Evolutionary conservation across 2,113 vertebrate species (phyloP).

Genomic region (Megaleporinus macrocephalus): DNA sequence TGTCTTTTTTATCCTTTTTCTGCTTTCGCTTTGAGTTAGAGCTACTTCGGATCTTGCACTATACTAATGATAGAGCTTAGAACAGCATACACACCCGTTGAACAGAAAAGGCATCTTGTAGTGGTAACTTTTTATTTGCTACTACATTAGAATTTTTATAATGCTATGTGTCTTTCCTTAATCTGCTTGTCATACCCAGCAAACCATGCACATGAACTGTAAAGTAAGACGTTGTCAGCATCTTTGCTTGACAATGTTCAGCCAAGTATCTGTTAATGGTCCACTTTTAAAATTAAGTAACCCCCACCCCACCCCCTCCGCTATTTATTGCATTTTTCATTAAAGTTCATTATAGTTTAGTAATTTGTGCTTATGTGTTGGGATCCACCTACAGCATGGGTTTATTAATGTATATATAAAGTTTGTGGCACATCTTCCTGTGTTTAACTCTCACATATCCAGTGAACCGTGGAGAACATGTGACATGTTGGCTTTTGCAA

Average conservation of each 20-base stretch:
- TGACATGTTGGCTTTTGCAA: conserved; percentile 55
- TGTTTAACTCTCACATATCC: conserved; percentile 38
- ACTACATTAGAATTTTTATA: not conserved
- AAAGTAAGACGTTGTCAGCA: conserved; percentile 16
- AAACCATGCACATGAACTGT: not conserved
- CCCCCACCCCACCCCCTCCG: too few relatives aligned
- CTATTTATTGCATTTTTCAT: not conserved
- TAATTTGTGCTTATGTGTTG: conserved; percentile 10
- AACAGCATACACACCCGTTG: not conserved
- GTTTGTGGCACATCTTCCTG: conserved; percentile 18
- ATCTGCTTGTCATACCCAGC: not conserved
- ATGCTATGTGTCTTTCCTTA: not conserved
- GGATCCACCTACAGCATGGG: too few relatives aligned
- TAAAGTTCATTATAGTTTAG: not conserved
- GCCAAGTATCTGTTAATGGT: conserved; percentile 12
- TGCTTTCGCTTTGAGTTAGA: not conserved
- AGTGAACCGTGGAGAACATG: conserved; percentile 71
- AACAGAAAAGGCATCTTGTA: not conserved
- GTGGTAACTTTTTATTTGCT: not conserved
- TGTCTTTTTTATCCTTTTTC: not conserved
- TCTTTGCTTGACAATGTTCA: conserved; percentile 4
- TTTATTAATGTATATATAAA: not conserved
- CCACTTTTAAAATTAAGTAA: not conserved
- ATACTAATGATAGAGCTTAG: not conserved
- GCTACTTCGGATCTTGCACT: too few relatives aligned